Evolutionary conservation across 2,888 invertebrate species (phyloP), one percentile per base, ranked within the genome.

Genomic region (Nymphalis polychloros): DNA sequence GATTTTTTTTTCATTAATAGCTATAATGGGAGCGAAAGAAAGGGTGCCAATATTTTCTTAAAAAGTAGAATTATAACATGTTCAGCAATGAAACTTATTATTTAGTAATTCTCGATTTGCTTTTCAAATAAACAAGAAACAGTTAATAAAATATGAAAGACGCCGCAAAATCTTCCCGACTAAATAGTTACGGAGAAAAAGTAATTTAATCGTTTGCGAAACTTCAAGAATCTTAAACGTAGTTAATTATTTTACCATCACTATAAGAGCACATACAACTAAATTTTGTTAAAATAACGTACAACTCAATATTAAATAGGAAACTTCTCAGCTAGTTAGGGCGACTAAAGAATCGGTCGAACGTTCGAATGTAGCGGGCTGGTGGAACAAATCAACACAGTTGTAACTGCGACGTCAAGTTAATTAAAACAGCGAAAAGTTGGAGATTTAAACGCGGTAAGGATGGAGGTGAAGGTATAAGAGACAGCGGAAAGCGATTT

Each of bases 371-470:
- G 76, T 74, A 72, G 73, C 70, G 71, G 77, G 76, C 72, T 69
- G 74, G 75, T 73, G 79, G 79, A 83, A 82, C 88, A 84, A 89
- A 88, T 89, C 88, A 85, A 85, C 83, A 81, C 80, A 80, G 85
- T 86, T 86, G 91, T 89, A 89, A 88, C 88, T 86, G 83, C 79
- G 83, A 87, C 89, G 87, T 88, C 86, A 85, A 90, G 84, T 92
- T 92, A 91, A 92, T 92, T 92, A 90, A 92, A 92, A 91, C 88
- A 82, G 84, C 81, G 84, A 87, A 89, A 89, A 89, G 89, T 90
- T 89, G 74, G 79, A 82, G 86, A 88, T 89, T 90, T 89, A 84
- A 88, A 88, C 85, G 83, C 82, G 77, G 72, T 64, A 63, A 67
- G 64, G 69, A 66, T 68, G 69, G 63, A 52, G 35, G 35, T 57